Evolutionary conservation across 2,888 invertebrate genomes (phyloP).

Genomic region (Tenthredo notha): DNA sequence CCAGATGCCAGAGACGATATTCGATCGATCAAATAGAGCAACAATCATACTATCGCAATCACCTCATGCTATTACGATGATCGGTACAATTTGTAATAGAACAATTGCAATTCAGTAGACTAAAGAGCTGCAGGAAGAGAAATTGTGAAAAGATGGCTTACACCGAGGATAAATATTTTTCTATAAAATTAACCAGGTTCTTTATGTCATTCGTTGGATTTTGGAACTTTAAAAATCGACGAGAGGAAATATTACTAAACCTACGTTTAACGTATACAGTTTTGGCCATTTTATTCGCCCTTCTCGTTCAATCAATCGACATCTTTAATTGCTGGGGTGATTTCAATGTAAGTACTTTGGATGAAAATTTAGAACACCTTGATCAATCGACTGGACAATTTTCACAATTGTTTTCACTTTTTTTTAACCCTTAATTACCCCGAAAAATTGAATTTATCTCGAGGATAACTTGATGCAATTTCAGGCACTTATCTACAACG

Average conservation of each 20-base stretch:
- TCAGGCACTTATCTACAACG: slow-evolving; percentile 60
- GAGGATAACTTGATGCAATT: slow-evolving; percentile 45
- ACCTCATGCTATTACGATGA: slow-evolving; percentile 31
- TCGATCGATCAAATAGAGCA: slow-evolving; percentile 39
- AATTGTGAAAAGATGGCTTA: slow-evolving; percentile 6
- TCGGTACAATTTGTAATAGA: slow-evolving; percentile 28
- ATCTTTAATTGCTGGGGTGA: slow-evolving; percentile 60
- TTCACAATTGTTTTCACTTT: background rate
- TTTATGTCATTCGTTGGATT: slow-evolving; percentile 64
- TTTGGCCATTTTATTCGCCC: slow-evolving; percentile 49
- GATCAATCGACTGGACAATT: background rate
- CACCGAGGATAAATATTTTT: slow-evolving; percentile 56
- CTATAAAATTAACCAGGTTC: slow-evolving; percentile 60
- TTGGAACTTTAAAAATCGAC: slow-evolving; percentile 58
- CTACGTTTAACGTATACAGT: slow-evolving; percentile 60
- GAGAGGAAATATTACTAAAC: slow-evolving; percentile 56
- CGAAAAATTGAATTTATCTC: background rate
- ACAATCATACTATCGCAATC: slow-evolving; percentile 11
- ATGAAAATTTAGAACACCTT: background rate
- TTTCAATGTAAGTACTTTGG: slow-evolving; percentile 60
- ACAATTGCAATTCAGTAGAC: background rate
- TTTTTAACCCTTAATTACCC: background rate
- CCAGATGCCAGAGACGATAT: slow-evolving; percentile 2
- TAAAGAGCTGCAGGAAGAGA: background rate
- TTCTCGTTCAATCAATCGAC: slow-evolving; percentile 59